Conservation (phyloP, 2,113 vertebrate species). For the Zosterops borbonicus region DNA sequence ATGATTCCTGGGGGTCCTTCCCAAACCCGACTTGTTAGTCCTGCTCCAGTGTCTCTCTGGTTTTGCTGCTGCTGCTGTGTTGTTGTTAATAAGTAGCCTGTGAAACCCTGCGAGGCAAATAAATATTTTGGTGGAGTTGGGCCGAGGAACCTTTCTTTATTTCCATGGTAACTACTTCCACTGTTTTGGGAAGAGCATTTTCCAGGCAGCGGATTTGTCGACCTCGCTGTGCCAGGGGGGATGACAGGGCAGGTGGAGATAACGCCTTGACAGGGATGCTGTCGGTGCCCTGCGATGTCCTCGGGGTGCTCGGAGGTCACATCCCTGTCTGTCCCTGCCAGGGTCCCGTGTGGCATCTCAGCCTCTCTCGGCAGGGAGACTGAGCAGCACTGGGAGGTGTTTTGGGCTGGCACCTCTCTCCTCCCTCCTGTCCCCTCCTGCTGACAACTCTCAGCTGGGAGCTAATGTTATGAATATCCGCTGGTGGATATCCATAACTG, state of each 20-base stretch:
- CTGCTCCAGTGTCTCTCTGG: not conserved
- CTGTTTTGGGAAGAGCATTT: constrained; percentile 63
- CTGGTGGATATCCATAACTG: accelerated
- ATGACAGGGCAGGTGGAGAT: not conserved
- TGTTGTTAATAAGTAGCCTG: constrained; percentile 48
- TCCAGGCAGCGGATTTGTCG: constrained; percentile 50
- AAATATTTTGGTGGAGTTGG: constrained; percentile 69
- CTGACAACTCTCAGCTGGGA: not conserved
- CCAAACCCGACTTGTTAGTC: constrained; percentile 18
- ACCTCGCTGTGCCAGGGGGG: constrained; percentile 40
- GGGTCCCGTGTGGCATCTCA: accelerated
- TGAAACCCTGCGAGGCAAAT: constrained; percentile 42
- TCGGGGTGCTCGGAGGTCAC: not conserved
- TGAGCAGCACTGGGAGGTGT: not conserved
- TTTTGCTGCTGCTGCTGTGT: not conserved
- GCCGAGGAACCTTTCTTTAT: constrained; percentile 70
- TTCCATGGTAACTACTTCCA: constrained; percentile 77
- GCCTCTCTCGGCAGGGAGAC: not conserved
- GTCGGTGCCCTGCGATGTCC: not conserved
- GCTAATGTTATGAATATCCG: not conserved
- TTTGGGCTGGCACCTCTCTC: not conserved
- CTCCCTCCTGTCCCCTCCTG: not conserved
- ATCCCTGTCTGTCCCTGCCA: accelerated
- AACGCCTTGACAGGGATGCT: accelerated
- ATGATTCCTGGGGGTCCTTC: not conserved